These are phyloP conservation scores for Lepidothrix coronata DNA, from an alignment of 2,113 vertebrate genomes.

Conservation along the genomic window DNA sequence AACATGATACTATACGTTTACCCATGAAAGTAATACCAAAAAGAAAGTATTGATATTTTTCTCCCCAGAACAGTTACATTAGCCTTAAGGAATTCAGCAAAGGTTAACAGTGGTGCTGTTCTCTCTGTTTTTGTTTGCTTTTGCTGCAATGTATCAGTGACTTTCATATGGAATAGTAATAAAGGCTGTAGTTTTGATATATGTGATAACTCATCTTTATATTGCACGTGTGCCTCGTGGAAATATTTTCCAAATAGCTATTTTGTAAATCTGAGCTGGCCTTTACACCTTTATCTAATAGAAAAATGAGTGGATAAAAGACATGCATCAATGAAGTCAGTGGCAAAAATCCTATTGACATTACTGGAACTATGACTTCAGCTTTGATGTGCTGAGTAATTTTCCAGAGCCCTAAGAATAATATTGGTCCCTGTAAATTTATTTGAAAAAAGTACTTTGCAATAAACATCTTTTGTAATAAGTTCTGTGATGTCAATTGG, in stretches of 20 bases:
- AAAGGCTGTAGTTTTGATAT: slow-evolving; percentile 9
- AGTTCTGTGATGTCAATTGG: not conserved
- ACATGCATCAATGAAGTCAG: not conserved
- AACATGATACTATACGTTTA: not conserved
- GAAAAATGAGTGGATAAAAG: not conserved
- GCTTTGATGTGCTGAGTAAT: not conserved
- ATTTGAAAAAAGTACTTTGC: not conserved
- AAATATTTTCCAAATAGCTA: slow-evolving; percentile 12
- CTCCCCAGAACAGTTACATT: not conserved
- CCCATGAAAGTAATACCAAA: not conserved
- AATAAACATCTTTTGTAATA: not conserved
- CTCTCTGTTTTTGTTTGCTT: not conserved
- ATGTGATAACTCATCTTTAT: not conserved
- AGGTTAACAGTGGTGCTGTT: not conserved
- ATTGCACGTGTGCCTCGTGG: slow-evolving; percentile 13
- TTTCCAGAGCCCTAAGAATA: not conserved
- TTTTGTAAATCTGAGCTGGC: slow-evolving; percentile 27
- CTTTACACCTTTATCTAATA: not conserved
- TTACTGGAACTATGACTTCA: not conserved
- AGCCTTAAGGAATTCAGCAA: not conserved
- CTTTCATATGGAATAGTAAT: not conserved
- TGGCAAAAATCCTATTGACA: not conserved
- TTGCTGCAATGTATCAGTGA: not conserved
- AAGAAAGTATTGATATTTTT: not conserved
- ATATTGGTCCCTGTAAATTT: not conserved